These are phyloP conservation scores for Coelopa frigida DNA, from an alignment of 1,140 invertebrate species.

Conservation along the genomic window DNA sequence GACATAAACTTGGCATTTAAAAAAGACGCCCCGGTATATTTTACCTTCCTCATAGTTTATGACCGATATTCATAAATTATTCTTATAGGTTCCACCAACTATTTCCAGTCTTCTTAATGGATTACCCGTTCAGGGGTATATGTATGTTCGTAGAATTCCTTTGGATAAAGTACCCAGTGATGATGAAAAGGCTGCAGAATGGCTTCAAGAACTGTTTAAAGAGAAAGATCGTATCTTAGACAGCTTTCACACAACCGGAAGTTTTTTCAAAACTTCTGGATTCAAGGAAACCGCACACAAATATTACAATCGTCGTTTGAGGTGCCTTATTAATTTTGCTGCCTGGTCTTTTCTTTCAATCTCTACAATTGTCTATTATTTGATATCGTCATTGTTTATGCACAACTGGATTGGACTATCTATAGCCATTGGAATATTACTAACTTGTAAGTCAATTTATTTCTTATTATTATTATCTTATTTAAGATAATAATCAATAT, in stretches of 20 bases:
- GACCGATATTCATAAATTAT: neutral
- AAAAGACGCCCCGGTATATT: slow-evolving; percentile 48
- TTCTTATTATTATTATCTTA: slow-evolving; percentile 17
- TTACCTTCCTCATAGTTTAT: no score
- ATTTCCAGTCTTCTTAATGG: slow-evolving; percentile 78
- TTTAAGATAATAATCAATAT: slow-evolving; percentile 40
- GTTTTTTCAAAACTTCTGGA: slow-evolving; percentile 70
- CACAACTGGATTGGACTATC: slow-evolving; percentile 66
- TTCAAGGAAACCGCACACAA: slow-evolving; percentile 55
- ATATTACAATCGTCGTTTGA: slow-evolving; percentile 51
- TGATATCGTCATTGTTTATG: slow-evolving; percentile 60
- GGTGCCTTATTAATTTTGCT: slow-evolving; percentile 62
- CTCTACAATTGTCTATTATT: slow-evolving; percentile 62
- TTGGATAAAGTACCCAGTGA: slow-evolving; percentile 71
- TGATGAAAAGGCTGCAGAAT: slow-evolving; percentile 69
- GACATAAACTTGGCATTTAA: slow-evolving; percentile 78
- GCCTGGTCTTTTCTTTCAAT: slow-evolving; percentile 64
- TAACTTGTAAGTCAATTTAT: slow-evolving; percentile 58
- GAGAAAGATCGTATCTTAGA: slow-evolving; percentile 71
- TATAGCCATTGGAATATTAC: slow-evolving; percentile 58
- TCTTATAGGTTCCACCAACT: slow-evolving; percentile 56
- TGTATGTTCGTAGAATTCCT: slow-evolving; percentile 76
- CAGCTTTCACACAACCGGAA: slow-evolving; percentile 73
- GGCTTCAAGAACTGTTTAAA: slow-evolving; percentile 60
- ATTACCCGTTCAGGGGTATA: slow-evolving; percentile 62